phyloP scores from a whole-genome alignment of 1,140 invertebrate species.

The Drosophila parabipectinata region DNA sequence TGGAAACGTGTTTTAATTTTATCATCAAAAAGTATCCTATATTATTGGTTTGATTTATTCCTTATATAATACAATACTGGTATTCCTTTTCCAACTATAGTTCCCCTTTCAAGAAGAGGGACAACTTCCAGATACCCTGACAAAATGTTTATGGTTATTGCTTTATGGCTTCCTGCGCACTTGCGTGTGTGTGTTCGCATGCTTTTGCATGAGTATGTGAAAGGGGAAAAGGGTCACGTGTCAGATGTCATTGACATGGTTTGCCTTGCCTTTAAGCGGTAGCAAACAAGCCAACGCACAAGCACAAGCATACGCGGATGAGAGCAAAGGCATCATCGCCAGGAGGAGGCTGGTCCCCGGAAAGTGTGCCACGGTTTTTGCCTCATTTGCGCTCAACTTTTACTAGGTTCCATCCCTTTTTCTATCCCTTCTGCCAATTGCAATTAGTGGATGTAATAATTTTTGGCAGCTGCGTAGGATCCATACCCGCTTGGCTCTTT shows the following conservation, averaged over 20 bases:
- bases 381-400: constrained; percentile 66
- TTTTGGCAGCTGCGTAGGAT: constrained; percentile 41
- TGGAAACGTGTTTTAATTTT: too few relatives aligned
- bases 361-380: constrained; percentile 75
- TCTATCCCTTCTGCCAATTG: constrained; percentile 32
- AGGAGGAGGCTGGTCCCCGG: constrained; percentile 23
- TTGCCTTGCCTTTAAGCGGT: constrained; percentile 76
- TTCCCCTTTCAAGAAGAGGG: constrained; percentile 11
- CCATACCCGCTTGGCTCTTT: not conserved
- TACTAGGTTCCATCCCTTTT: constrained; percentile 1
- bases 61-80: not conserved
- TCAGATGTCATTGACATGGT: constrained; percentile 82
- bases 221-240: constrained; percentile 76
- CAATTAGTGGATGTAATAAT: constrained; percentile 64
- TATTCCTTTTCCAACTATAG: constrained; percentile 7
- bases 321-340: constrained; percentile 34
- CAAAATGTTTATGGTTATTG: constrained; percentile 80
- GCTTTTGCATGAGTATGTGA: constrained; percentile 34
- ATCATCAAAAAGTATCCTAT: not conserved
- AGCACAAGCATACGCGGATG: constrained; percentile 24
- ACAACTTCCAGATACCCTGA: constrained; percentile 48
- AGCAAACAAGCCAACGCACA: constrained; percentile 58
- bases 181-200: constrained; percentile 9
- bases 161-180: constrained; percentile 53
- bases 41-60: not conserved